A percentile compares a stretch with the other conserved stretches of the same genome.
Conservation (phyloP, 2,113 vertebrate genomes). For the Corydoras maculifer region DNA sequence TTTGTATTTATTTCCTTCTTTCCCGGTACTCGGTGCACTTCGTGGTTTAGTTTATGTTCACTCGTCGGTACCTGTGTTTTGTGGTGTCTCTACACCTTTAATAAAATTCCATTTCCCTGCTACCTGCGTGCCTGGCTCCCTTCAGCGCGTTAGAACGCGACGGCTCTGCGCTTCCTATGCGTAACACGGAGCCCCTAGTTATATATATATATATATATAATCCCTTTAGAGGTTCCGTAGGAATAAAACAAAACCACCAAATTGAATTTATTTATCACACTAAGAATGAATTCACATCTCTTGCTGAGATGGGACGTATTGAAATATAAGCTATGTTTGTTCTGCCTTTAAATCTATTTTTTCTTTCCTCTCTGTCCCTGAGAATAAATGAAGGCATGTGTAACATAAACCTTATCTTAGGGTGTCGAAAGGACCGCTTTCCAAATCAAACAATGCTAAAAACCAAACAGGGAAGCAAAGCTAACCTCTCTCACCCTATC, state of each 20-base stretch:
- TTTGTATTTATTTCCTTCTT: no score
- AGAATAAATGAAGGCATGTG: constrained; percentile 30
- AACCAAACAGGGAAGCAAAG: background rate
- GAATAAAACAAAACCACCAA: background rate
- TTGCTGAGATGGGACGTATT: constrained; percentile 14
- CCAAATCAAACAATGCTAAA: constrained; percentile 22
- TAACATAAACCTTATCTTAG: constrained; percentile 24
- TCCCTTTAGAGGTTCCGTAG: no score
- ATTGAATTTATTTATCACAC: background rate
- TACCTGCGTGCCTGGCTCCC: no score
- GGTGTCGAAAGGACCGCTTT: background rate
- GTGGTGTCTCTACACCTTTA: no score
- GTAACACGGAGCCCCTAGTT: no score
- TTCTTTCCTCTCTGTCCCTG: constrained; percentile 28
- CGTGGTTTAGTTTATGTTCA: no score
- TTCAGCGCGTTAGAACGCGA: no score
- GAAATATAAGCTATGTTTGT: constrained; percentile 27
- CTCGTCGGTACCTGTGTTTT: no score
- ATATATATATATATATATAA: no score
- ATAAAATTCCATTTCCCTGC: no score
- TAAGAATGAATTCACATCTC: background rate
- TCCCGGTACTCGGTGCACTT: no score
- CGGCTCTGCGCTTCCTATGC: no score
- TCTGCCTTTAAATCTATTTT: background rate
- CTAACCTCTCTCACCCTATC: background rate